Base-by-base conservation (phyloP, 2,888 invertebrate species). In the Tortrix viridana region DNA sequence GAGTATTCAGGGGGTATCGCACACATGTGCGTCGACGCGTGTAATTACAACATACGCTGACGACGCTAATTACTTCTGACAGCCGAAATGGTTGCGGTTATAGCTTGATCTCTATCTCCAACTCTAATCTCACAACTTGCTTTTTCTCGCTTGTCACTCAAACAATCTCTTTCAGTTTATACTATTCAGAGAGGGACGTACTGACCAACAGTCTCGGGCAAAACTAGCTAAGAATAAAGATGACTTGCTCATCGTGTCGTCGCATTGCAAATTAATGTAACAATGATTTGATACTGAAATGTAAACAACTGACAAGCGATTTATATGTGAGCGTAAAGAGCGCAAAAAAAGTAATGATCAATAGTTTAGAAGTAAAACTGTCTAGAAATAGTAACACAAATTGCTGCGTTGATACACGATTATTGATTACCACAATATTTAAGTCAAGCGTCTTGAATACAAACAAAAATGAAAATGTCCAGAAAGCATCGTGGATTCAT, bases 21-120 rank as follows among this genome's bases (percentile, higher is more conserved):
- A 26, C 48, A n/a, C 44, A 52, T 49, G 47, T 63, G 62, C 56
- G 50, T 43, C 50, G 55, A 47, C 41, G 52, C 41, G 52, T 41
- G 46, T 57, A 46, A 62, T 57, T 50, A 50, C 60, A 38, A 60
- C 23, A 19, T 60, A 41, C 60, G 32, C 32, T 22, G 43, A 41
- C 18, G 53, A 43, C 52, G 22, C 52, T 63, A 63, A 63, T 63
- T 63, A 63, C 53, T n/a, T 16, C n/a, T 63, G 58, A 58, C 63
- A 63, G 53, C 57, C 48, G 48, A 58, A 63, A 58, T 58, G 52
- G 37, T 41, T 58, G 63, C 53, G 47, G 47, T 32, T 52, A 57
- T 50, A 46, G 19, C 56, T 46, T 56, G 44, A 56, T 52, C 26
- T 46, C 9, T 22, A 41, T 53, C 41, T 32, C 1, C 32, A 9